Conservation (phyloP, 2,113 vertebrate species). For the Coturnix japonica region DNA sequence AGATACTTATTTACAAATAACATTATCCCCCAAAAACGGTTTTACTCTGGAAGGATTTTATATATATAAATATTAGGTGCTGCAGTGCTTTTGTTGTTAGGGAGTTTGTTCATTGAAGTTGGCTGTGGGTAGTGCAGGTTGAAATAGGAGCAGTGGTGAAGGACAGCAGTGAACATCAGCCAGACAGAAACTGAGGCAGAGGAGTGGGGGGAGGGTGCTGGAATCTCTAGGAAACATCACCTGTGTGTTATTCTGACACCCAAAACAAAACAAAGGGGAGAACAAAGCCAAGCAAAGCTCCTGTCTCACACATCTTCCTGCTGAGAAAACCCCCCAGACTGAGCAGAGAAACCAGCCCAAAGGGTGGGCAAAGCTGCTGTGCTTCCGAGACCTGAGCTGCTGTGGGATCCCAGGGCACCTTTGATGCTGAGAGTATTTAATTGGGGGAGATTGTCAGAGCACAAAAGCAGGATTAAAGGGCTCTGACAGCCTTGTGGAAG, state of each 20-base stretch:
- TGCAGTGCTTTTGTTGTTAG: not conserved
- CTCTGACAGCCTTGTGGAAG: constrained; percentile 17
- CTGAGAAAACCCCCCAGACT: not conserved
- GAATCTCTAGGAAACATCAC: not conserved
- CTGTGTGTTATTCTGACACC: not conserved
- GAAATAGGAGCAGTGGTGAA: not conserved
- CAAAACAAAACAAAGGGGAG: not conserved
- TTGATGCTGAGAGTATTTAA: constrained; percentile 6
- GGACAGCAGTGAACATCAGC: not conserved
- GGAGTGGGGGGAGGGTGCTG: not conserved
- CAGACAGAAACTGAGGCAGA: not conserved
- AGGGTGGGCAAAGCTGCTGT: rapidly evolving
- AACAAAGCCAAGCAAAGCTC: not conserved
- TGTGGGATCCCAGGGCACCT: not conserved
- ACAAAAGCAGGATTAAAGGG: constrained; percentile 14
- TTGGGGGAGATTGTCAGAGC: not conserved
- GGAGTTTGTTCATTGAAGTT: not conserved
- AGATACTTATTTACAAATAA: not conserved
- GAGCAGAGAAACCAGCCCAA: not conserved
- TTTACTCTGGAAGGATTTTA: not conserved
- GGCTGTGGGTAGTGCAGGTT: not conserved
- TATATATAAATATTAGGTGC: not conserved
- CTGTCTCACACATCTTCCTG: not conserved
- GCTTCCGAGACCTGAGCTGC: not conserved
- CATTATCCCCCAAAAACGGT: not conserved